Evolutionary conservation across 2,113 vertebrate species (phyloP), one percentile per base, ranked within the genome.

Genomic region (Rhinopomastus cyanomelas): DNA sequence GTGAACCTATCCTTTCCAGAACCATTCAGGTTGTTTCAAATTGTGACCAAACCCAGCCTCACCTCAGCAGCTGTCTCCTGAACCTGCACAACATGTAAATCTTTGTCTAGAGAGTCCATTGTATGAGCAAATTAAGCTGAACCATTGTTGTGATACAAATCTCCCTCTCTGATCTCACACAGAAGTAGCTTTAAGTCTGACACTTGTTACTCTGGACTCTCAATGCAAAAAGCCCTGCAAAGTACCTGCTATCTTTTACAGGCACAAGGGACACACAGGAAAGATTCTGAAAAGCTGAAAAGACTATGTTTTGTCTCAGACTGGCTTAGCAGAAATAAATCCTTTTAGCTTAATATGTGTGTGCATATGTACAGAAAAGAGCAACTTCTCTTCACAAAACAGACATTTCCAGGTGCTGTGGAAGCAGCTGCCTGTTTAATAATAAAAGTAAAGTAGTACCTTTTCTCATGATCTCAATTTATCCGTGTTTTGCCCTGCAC

Each of bases 301-400:
- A 57, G 52, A 29, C 65, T 66, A 5, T 4, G 55, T 59, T 48
- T 57, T 75, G 82, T 77, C 83, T 75, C 79, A 73, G 86, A 74
- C 52, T 32, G 25, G 64, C 46, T 91, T 59, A 94, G 74, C 44
- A 84, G 80, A 93, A 94, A 93, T 84, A 90, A 52, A 92, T 89
- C 73, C 84, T 78, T 46, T 72, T 89, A 91, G 51, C 67, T 62
- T 59, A 90, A 74, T 55, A 73, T 53, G 13, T 32, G 48, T 39
- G 65, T 49, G 76, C 49, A 74, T 6, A 67, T 30, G 39, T 69
- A 75, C 3, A 65, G 65, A 65, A 80, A 78, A 62, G n/a, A 68
- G 29, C 44, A 94, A 51, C 52, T 65, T 77, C 37, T 48, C 49
- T 29, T 60, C 30, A 59, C 53, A 82, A 85, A 92, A 78, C 44